Evolutionary conservation across 2,888 invertebrate genomes (phyloP), one percentile per base, ranked within the genome.

Genomic region (Diabrotica balteata): DNA sequence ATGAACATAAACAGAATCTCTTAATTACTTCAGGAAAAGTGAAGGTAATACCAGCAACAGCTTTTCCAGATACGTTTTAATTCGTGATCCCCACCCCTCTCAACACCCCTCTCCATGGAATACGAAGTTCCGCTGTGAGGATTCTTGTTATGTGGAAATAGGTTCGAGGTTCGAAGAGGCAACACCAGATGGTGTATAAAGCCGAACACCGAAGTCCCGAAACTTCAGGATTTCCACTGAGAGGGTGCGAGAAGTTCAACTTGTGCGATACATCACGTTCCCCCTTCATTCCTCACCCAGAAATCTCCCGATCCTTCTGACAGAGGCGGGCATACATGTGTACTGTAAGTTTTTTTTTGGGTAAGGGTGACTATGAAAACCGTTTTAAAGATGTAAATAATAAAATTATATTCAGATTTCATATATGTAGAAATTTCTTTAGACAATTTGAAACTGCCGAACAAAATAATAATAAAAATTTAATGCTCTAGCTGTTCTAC

Each of bases 171-270:
- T 63, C 63, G 58, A 51, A 58, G 58, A 75, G 76, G 76, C 78
- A 79, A 78, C 78, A 76, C 78, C 80, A 80, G 79, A 80, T 80
- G 80, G 78, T 79, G 78, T 76, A 78, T 75, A 78, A 78, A 75
- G 77, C 76, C 71, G 71, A 67, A 72, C 74, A 71, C 73, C 71
- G 70, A 68, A 76, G 75, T 78, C 75, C 73, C 70, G 71, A 66
- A 71, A 71, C 66, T 71, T 74, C 66, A 72, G 77, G 76, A 77
- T 77, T 76, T 75, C 73, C 75, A 75, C 74, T 74, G 72, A 73
- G 77, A 74, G 77, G 74, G 77, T 72, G 74, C 73, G 73, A 73
- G 76, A 74, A 75, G 68, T 77, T 77, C 75, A 78, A 75, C 77
- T 76, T 76, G 70, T 76, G 76, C 78, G 79, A 80, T 80, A 79